A percentile compares a stretch with the other conserved stretches of the same genome.
phyloP scores from a whole-genome alignment of 1,140 invertebrate species.

The Drusus annulatus region DNA sequence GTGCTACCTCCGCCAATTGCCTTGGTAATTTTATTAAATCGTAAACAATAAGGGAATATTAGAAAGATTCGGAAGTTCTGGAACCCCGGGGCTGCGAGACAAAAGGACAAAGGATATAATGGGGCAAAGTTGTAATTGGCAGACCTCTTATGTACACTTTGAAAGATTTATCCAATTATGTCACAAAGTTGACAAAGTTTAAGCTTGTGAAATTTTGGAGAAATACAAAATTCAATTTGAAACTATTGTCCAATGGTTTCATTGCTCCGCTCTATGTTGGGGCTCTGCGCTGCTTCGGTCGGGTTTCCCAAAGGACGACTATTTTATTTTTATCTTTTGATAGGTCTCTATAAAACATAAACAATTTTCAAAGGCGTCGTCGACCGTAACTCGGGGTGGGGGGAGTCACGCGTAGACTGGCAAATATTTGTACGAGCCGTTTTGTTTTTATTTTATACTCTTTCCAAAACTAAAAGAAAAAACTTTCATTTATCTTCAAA shows the following conservation, averaged over 20 bases:
- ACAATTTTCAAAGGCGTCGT: too few species aligned
- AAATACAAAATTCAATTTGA: slow-evolving; percentile 4
- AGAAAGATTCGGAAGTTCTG: background rate
- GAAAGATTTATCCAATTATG: slow-evolving; percentile 34
- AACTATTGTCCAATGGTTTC: slow-evolving; percentile 6
- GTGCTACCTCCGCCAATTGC: background rate
- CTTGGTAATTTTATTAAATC: slow-evolving; percentile 34
- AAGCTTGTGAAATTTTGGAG: background rate
- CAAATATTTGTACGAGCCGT: too few species aligned
- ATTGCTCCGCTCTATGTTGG: too few species aligned
- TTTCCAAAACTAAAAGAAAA: too few species aligned
- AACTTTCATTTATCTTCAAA: too few species aligned
- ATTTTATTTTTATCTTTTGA: too few species aligned
- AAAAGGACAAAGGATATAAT: slow-evolving; percentile 13
- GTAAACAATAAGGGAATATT: slow-evolving; percentile 24
- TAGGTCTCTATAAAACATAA: too few species aligned
- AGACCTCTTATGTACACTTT: slow-evolving; percentile 23
- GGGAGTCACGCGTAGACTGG: too few species aligned
- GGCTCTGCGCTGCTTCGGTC: too few species aligned
- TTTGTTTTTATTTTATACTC: too few species aligned
- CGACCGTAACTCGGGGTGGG: too few species aligned
- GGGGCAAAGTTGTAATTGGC: slow-evolving; percentile 34
- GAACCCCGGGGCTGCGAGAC: background rate
- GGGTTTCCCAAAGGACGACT: too few species aligned
- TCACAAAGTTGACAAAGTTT: background rate